These are phyloP conservation scores for Saccopteryx bilineata DNA, from an alignment of 2,113 vertebrate genomes.

Conservation along the genomic window DNA sequence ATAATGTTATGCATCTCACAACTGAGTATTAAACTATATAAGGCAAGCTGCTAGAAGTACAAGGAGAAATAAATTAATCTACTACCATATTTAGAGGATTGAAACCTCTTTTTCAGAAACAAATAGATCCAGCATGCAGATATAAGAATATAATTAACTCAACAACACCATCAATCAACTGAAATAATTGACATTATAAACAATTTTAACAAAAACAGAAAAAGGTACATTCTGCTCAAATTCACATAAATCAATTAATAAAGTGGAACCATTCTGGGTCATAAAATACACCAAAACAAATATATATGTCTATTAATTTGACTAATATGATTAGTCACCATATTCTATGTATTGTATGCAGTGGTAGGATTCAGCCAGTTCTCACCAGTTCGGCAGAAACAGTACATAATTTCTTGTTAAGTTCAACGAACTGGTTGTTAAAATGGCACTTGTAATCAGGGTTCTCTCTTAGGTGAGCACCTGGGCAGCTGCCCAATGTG, in stretches of 20 bases:
- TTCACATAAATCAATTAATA: not conserved
- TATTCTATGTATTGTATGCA: not conserved
- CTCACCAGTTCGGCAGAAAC: too few relatives aligned
- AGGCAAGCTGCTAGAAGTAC: not conserved
- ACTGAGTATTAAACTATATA: not conserved
- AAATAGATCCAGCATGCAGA: not conserved
- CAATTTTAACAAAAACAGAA: not conserved
- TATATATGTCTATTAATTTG: not conserved
- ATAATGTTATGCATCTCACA: not conserved
- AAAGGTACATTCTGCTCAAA: not conserved
- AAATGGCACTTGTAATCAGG: too few relatives aligned
- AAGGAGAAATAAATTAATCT: not conserved
- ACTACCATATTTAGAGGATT: not conserved
- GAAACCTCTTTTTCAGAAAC: not conserved
- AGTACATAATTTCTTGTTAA: too few relatives aligned
- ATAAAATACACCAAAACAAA: not conserved
- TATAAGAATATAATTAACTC: not conserved
- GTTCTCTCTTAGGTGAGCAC: too few relatives aligned
- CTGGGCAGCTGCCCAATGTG: too few relatives aligned
- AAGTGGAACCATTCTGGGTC: not conserved
- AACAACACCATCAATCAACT: not conserved
- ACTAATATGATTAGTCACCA: not conserved
- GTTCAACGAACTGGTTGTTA: too few relatives aligned
- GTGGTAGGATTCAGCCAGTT: too few relatives aligned
- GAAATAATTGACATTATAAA: not conserved